Evolutionary conservation across 2,888 invertebrate genomes (phyloP).

Genomic region (Folsomia candida): DNA sequence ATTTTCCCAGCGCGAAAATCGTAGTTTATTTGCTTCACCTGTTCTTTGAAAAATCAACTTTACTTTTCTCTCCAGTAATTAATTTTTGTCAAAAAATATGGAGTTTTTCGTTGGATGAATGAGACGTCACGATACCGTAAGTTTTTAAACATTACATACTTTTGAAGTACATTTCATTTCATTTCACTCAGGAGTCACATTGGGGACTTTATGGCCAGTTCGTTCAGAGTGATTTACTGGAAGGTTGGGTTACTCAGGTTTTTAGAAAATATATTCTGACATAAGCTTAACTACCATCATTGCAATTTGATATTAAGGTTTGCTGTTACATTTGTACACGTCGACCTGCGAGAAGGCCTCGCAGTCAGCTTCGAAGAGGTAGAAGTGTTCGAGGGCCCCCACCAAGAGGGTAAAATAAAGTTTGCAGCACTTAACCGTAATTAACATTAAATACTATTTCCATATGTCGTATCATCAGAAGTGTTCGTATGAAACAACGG

Average conservation of each 20-base stretch:
- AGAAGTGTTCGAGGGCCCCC: conserved; percentile 42
- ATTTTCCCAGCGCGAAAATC: no score
- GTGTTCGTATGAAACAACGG: conserved; percentile 41
- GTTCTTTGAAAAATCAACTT: no score
- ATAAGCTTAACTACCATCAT: no score
- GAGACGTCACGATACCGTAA: no score
- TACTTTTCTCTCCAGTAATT: no score
- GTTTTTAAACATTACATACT: no score
- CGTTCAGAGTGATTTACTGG: conserved; percentile 90
- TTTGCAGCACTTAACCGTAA: not conserved
- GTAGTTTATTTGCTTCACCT: no score
- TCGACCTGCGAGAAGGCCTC: conserved; percentile 60
- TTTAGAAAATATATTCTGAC: conserved; percentile 10
- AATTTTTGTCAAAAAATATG: no score
- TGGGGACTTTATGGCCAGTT: conserved; percentile 89
- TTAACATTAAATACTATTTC: not conserved
- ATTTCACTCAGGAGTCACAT: no score
- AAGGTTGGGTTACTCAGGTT: conserved; percentile 54
- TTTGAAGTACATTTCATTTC: no score
- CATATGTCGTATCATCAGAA: no score
- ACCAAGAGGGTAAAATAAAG: conserved; percentile 36
- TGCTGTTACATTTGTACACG: conserved; percentile 87
- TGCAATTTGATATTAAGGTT: conserved; percentile 57
- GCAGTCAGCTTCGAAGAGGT: conserved; percentile 37
- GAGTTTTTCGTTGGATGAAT: no score